Evolutionary conservation across 2,113 vertebrate species (phyloP).

Genomic region (Bungarus multicinctus): DNA sequence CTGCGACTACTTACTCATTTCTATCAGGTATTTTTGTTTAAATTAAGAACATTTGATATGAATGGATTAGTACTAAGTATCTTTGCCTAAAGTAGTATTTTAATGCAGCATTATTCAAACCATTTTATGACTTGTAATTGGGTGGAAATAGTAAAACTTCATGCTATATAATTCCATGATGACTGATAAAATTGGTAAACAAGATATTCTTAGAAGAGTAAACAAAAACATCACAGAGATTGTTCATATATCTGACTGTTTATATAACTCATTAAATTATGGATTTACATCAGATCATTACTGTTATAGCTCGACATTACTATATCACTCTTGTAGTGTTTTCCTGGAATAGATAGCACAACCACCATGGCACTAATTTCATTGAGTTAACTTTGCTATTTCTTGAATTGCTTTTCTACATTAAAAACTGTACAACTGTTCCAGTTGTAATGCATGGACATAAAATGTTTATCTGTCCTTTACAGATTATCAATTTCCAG

Average conservation of each 20-base stretch:
- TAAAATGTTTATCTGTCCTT: neutral
- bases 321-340: neutral
- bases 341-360: neutral
- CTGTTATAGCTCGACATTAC: neutral
- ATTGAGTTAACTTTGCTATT: neutral
- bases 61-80: neutral
- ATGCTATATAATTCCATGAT: neutral
- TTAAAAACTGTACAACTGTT: neutral
- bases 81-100: neutral
- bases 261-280: neutral
- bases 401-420: neutral
- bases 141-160: neutral
- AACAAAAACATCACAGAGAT: neutral
- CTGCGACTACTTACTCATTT: slow-evolving; percentile 91
- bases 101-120: neutral
- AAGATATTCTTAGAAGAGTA: neutral
- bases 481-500: neutral
- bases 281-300: neutral
- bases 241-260: neutral
- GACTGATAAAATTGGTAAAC: neutral
- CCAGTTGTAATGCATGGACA: neutral
- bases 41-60: neutral
- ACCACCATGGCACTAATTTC: neutral
- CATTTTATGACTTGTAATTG: neutral
- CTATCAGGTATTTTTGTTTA: slow-evolving; percentile 83